These are phyloP conservation scores for Drosophila jambulina DNA, from an alignment of 1,140 invertebrate species.

Conservation along the genomic window DNA sequence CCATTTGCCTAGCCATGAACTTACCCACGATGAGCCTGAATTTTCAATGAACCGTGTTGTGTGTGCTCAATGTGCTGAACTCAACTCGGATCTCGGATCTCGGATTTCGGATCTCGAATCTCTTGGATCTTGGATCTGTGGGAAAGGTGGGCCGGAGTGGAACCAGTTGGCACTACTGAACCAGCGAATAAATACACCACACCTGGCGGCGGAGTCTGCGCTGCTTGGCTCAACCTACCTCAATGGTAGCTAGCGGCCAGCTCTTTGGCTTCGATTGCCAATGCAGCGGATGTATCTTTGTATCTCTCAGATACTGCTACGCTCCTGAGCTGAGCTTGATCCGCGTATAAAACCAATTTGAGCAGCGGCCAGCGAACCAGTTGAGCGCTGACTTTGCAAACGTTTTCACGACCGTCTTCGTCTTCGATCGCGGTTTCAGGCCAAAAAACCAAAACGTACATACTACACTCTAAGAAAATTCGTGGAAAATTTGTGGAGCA, in stretches of 20 bases:
- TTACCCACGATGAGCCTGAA: conserved; percentile 20
- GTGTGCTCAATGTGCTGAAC: conserved; percentile 3
- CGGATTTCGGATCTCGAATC: neutral
- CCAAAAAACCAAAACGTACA: conserved; percentile 20
- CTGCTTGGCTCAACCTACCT: conserved; percentile 62
- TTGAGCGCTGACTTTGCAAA: conserved; percentile 79
- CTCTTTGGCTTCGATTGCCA: conserved; percentile 34
- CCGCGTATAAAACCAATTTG: conserved; percentile 80
- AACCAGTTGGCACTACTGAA: conserved; percentile 62
- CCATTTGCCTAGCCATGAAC: conserved; percentile 44
- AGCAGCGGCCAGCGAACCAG: conserved; percentile 70
- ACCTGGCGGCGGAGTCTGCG: conserved; percentile 23
- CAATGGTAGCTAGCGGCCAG: conserved; percentile 48
- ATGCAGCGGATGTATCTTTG: conserved; percentile 49
- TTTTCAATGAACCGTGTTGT: conserved; percentile 31
- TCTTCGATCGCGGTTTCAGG: conserved; percentile 13
- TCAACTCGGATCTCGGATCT: conserved; percentile 11
- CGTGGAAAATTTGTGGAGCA: neutral
- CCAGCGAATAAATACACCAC: conserved; percentile 26
- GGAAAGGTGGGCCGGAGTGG: conserved; percentile 11
- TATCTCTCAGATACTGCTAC: conserved; percentile 30
- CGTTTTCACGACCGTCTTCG: conserved; percentile 64
- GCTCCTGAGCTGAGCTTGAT: conserved; percentile 37
- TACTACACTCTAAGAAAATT: conserved; percentile 2
- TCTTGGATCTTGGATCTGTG: conserved; percentile 3